phyloP scores from a whole-genome alignment of 2,113 vertebrate species.

The Mobula birostris region DNA sequence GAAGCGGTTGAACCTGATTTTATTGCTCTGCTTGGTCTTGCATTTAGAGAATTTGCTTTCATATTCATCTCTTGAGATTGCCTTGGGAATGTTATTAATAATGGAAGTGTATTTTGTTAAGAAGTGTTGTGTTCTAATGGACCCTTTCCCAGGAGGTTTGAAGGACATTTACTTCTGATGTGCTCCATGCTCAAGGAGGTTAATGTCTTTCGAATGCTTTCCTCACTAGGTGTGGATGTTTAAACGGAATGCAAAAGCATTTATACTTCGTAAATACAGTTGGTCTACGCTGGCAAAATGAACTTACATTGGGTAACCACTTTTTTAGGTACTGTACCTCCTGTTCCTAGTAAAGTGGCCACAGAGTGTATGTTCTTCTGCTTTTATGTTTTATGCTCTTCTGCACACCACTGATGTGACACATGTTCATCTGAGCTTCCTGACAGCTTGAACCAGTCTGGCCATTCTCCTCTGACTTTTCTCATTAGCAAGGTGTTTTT shows the following conservation, averaged over 20 bases:
- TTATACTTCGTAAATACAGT: neutral
- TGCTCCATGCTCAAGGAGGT: neutral
- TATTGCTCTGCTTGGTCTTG: neutral
- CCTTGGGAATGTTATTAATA: neutral
- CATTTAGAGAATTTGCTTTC: neutral
- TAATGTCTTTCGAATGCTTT: neutral
- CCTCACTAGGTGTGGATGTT: neutral
- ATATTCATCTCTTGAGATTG: neutral
- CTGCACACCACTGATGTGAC: too few relatives aligned
- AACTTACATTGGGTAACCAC: neutral
- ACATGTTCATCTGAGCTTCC: too few relatives aligned
- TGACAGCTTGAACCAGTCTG: too few relatives aligned
- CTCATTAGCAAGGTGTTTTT: too few relatives aligned
- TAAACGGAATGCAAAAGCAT: too few relatives aligned
- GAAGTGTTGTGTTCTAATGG: neutral
- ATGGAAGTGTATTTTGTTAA: neutral
- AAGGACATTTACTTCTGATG: neutral
- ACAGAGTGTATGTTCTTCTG: too few relatives aligned
- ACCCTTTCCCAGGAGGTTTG: neutral
- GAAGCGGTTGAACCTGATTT: neutral
- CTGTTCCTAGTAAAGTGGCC: too few relatives aligned
- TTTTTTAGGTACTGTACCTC: too few relatives aligned
- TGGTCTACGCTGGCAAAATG: neutral
- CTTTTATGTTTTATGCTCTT: too few relatives aligned
- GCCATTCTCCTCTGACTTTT: too few relatives aligned